Percentiles rank a stretch among this genome's conserved stretches.
These are phyloP conservation scores for Asobara japonica DNA, from an alignment of 1,140 invertebrate species.

Conservation along the genomic window DNA sequence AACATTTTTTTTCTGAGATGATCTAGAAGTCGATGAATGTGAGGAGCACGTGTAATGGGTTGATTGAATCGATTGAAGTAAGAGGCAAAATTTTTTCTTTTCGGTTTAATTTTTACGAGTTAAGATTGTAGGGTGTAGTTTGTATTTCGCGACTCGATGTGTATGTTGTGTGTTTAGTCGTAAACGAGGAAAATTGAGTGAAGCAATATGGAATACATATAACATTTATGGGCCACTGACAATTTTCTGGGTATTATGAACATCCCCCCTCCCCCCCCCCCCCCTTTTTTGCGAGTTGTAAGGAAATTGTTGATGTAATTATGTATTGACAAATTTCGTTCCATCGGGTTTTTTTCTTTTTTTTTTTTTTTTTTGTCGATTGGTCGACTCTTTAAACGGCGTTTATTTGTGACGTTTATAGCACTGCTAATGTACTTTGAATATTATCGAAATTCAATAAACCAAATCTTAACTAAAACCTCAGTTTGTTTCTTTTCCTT, in stretches of 20 bases:
- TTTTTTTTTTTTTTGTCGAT: constrained; percentile 1
- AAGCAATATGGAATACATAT: constrained; percentile 28
- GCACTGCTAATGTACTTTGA: constrained; percentile 2
- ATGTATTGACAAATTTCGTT: not conserved
- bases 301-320: constrained; percentile 12
- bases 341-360: not conserved
- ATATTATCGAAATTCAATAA: constrained; percentile 7
- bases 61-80: not conserved
- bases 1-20: too few relatives aligned
- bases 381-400: not conserved
- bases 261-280: not conserved
- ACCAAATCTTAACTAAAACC: not conserved
- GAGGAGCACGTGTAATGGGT: not conserved
- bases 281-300: constrained; percentile 17
- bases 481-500: not conserved
- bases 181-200: constrained; percentile 45
- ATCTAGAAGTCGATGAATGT: not conserved
- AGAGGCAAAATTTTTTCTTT: not conserved
- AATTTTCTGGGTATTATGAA: constrained; percentile 3
- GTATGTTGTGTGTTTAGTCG: constrained; percentile 67
- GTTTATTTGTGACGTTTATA: constrained; percentile 8
- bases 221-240: not conserved
- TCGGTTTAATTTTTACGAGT: constrained; percentile 20
- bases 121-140: constrained; percentile 58
- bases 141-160: constrained; percentile 60